Evolutionary conservation across 2,113 vertebrate species (phyloP).

Genomic region (Ariopsis seemanni): DNA sequence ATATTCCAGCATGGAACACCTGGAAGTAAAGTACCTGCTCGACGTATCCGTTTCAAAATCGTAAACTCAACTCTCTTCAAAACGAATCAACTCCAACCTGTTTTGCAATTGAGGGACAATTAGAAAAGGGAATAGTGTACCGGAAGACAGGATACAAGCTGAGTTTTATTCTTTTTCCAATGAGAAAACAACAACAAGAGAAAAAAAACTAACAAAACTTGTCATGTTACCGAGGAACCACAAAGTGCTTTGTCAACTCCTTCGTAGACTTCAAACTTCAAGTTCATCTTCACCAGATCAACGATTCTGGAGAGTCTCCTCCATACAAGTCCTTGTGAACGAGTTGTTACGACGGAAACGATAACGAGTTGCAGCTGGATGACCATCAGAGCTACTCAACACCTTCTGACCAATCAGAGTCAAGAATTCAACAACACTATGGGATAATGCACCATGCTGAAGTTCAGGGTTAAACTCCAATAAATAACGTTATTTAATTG

Average conservation of each 20-base stretch:
- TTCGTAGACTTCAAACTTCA: neutral
- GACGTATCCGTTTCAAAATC: neutral
- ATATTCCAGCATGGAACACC: no score
- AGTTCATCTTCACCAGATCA: neutral
- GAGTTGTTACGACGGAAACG: neutral
- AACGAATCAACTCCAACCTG: no score
- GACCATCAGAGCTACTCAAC: neutral
- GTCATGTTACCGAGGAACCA: neutral
- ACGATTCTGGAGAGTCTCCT: neutral
- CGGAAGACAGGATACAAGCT: no score
- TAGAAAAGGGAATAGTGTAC: no score
- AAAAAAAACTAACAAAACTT: neutral
- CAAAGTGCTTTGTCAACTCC: neutral
- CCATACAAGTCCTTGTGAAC: neutral
- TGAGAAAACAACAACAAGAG: no score
- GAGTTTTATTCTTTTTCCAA: no score
- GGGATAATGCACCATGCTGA: neutral
- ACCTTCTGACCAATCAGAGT: neutral
- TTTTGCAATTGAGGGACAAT: no score
- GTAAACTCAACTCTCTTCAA: no score
- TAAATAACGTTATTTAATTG: neutral
- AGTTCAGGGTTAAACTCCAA: neutral
- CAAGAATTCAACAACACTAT: neutral
- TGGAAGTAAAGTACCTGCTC: neutral
- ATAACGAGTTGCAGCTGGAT: neutral